Evolutionary conservation across 2,888 invertebrate species (phyloP), one percentile per base, ranked within the genome.

Genomic region (Callyntrura sp.): DNA sequence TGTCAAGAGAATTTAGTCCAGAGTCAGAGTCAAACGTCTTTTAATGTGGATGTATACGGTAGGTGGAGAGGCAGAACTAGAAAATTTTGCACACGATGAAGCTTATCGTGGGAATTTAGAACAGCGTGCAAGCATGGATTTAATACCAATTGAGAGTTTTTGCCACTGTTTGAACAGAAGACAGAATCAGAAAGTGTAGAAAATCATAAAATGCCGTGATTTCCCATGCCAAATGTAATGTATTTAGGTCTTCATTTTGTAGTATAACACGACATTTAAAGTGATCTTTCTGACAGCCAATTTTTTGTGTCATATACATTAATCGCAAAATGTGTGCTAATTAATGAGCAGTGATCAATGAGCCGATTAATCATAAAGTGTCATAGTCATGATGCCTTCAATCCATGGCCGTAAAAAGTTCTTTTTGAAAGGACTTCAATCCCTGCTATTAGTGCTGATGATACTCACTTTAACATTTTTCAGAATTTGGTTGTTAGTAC

Each of bases 1-100:
- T 89, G 89, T 89, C 89, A 89, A 84, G 89, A 78, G 76, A 89
- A 89, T 85, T 85, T 84, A 88, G 68, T 88, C 89, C 89, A 88
- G n/a, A n/a, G n/a, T n/a, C n/a, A n/a, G n/a, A n/a, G 79, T 25
- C 82, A 78, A 62, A 82, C 81, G 43, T 28, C 73, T 23, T n/a
- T 43, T 48, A 35, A 12, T 48, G 17, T 45, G n/a, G 6, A 23
- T 73, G 45, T 73, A 11, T 35, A 35, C 14, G 35, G 68, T 68
- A 35, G 65, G 23, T 17, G 45, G 20, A 17, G 2, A 0, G 12
- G 35, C 35, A 43, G 45, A n/a, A 35, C 23, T 62, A 62, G 17
- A 35, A n/a, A n/a, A 2, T 68, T 35, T 6, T 68, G 35, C 68
- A 43, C 70, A n/a, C 20, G 43, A 68, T 78, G 62, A 83, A 79